Base-by-base conservation (phyloP, 2,113 vertebrate genomes). In the Tetrao urogallus region DNA sequence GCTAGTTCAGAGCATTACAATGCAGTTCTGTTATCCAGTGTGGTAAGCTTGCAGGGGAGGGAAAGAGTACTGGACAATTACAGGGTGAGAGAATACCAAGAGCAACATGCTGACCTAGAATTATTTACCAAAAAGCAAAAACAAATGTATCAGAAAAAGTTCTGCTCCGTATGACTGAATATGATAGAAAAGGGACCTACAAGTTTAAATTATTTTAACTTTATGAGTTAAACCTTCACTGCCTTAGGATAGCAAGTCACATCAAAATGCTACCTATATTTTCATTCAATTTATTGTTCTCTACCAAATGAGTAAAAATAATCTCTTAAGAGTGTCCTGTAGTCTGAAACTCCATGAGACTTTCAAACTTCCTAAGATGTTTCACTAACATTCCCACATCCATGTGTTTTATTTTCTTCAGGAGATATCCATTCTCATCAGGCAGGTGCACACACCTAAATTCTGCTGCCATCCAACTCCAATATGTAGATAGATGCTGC, bases 91-190 rank as follows among this genome's bases (percentile, higher is more conserved):
- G 13, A 58, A 66, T 54, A n/a, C 10, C 12, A 70, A 90, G 10
- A 77, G 15, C 24, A 71, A 38, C 4, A 11, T 45, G 27, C 6
- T 70, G 63, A 42, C 11, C n/a, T 85, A 57, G 64, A 92, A 92
- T 82, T 88, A 74, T 64, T 77, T 90, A 22, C 20, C 77, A 38
- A 86, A 91, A 91, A 74, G 12, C 7, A 70, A 86, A 80, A 86
- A 45, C 63, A 0, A 56, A 77, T 28, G 4, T 56, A 60, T 52
- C 11, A n/a, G 28, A 83, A 66, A 74, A 36, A 4, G 3, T 72
- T 73, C 9, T 79, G 11, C 85, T 95, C 52, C 87, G 4, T 5
- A 16, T 71, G 43, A 82, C 7, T 65, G 47, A 82, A 67, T 1
- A 4, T 58, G 36, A 8, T 43, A 70, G 40, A 10, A 88, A 87